Evolutionary conservation across 2,888 invertebrate species (phyloP), one percentile per base, ranked within the genome.

Genomic region (Drosophila ochracea): DNA sequence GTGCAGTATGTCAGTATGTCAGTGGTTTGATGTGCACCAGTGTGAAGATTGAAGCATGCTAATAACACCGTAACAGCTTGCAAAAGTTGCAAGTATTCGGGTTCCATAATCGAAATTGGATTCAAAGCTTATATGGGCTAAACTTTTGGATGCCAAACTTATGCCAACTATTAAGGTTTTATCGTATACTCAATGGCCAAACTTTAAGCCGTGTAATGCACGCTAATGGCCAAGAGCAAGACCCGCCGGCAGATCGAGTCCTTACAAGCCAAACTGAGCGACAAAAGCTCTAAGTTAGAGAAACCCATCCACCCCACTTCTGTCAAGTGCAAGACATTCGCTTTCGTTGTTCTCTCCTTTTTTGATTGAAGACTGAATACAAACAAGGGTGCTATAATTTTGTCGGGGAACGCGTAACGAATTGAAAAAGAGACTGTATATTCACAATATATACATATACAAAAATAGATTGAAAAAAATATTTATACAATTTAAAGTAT

Each of bases 161-260:
- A 28, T 30, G 33, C 21, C 33, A 69, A 35, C 58, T 39, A 57
- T 43, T 70, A 58, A 31, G 53, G 53, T 69, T 49, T 33, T 16
- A 33, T 53, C 65, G 69, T 52, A 41, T 54, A 39, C 39, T 39
- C 52, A 67, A 52, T 61, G 49, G 49, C 54, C n/a, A 50, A 80
- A 76, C 80, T 76, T 53, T 50, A 75, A 68, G 55, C 33, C 63
- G 55, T 13, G 55, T 35, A 76, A 68, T 60, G 25, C 41, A 11
- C 47, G 54, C 59, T 75, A 63, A 63, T 76, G 80, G 63, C 55
- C 47, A 75, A 60, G 37, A 57, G 35, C n/a, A 25, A 13, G 28
- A n/a, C 25, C 10, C 50, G 7, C 21, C 1, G 21, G 0, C 21
- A 11, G n/a, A 0, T n/a, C 47, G 11, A 31, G 55, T 37, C 33